Evolutionary conservation across 2,888 invertebrate species (phyloP), one percentile per base, ranked within the genome.

Genomic region (Torymus auratus): DNA sequence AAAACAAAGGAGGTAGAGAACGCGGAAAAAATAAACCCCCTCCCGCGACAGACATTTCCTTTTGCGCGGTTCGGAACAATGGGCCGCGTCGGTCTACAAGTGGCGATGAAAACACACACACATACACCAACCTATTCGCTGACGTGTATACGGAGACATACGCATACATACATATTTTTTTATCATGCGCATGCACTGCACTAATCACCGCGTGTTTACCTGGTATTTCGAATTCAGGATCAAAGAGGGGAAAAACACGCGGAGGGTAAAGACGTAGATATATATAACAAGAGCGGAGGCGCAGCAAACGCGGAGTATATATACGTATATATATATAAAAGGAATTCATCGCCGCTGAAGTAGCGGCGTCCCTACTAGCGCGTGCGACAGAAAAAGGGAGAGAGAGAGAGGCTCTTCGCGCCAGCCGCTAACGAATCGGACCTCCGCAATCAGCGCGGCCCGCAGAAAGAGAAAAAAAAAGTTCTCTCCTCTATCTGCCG

Each of bases 201-300:
- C 64, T 78, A 73, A 78, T 78, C 67, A 61, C 61, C 64, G 41
- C 7, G 58, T 53, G 60, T 55, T 67, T 72, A 52, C 70, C 12
- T 2, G 14, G 17, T n/a, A 1, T 58, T 52, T 67, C 61, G 41
- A 55, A 78, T 67, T 62, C 62, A 77, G 50, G 55, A 41, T 11
- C 55, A 14, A n/a, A 15, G n/a, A 69, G 23, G 12, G 52, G 3
- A 15, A 56, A n/a, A 20, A 3, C 12, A 3, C 12, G 5, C 13
- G 15, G 17, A 41, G 28, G 13, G 13, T 4, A 28, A 62, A n/a
- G 28, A 14, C 23, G 23, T 23, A 5, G 5, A 61, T 23, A 61
- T 23, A 61, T 17, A 52, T 52, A 67, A 67, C 15, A 67, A 12
- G 5, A 11, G 28, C 0, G 56, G 13, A 2, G 13, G 20, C 4